These are phyloP conservation scores for Myotis findleyi DNA, from an alignment of 2,797 vertebrate genomes.

Conservation along the genomic window DNA sequence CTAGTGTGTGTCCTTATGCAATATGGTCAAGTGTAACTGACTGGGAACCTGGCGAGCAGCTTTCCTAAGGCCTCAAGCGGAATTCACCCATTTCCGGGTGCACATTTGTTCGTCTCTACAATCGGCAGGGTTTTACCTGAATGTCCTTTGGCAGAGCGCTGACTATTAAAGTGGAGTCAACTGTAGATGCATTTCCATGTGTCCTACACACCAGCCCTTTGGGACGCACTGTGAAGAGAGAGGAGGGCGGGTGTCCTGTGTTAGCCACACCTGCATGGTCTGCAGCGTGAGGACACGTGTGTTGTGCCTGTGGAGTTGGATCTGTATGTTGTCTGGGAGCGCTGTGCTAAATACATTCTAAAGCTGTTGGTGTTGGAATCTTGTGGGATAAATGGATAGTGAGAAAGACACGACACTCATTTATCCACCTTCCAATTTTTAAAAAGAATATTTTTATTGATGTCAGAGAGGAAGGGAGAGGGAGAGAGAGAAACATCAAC, in stretches of 20 bases:
- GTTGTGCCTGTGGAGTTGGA: constrained; percentile 62
- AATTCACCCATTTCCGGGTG: not conserved
- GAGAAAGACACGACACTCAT: not conserved
- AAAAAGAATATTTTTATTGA: not conserved
- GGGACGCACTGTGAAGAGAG: not conserved
- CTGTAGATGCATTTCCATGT: not conserved
- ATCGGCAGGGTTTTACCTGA: not conserved
- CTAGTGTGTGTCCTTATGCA: not conserved
- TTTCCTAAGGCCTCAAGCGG: not conserved
- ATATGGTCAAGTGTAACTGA: not conserved
- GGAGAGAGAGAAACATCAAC: not conserved
- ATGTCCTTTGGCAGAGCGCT: not conserved
- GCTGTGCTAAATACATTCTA: not conserved
- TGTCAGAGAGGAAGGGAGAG: not conserved
- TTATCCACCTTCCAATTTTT: not conserved
- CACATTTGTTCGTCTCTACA: not conserved
- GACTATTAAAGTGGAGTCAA: not conserved
- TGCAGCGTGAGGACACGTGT: constrained; percentile 57
- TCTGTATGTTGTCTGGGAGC: constrained; percentile 75
- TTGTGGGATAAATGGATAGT: constrained; percentile 72
- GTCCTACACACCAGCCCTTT: not conserved
- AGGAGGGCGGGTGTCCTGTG: not conserved
- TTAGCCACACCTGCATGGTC: not conserved
- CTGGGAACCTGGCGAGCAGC: not conserved
- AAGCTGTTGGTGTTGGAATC: constrained; percentile 76